These are phyloP conservation scores for Seladonia tumulorum DNA, from an alignment of 2,888 invertebrate genomes.

Conservation along the genomic window DNA sequence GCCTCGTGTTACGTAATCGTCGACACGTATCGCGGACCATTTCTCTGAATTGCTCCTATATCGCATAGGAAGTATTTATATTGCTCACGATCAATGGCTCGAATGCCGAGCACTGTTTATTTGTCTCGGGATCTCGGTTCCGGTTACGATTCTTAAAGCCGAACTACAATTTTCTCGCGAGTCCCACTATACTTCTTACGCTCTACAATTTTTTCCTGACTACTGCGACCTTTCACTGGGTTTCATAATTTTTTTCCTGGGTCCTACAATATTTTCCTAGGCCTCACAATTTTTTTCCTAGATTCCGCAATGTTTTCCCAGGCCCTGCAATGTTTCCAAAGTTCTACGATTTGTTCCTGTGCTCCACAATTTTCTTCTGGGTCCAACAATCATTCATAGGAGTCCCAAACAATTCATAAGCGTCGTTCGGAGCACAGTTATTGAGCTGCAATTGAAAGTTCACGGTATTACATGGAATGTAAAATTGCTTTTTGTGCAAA, in stretches of 20 bases:
- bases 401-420: neutral
- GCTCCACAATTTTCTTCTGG: neutral
- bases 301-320: too few relatives aligned
- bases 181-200: neutral
- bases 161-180: neutral
- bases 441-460: neutral
- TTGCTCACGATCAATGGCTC: slow-evolving; percentile 27
- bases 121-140: slow-evolving; percentile 25
- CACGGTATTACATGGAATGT: neutral
- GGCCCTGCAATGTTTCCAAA: too few relatives aligned
- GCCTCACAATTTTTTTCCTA: too few relatives aligned
- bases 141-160: slow-evolving; percentile 3
- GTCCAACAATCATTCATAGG: neutral
- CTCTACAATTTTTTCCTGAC: neutral
- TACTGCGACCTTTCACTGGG: neutral
- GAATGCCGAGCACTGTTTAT: slow-evolving; percentile 30
- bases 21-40: slow-evolving; percentile 45
- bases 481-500: neutral
- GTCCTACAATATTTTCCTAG: too few relatives aligned
- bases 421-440: neutral
- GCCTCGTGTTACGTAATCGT: slow-evolving; percentile 55
- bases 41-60: slow-evolving; percentile 50
- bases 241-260: neutral
- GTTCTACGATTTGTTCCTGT: too few relatives aligned
- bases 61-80: slow-evolving; percentile 41